phyloP scores from a whole-genome alignment of 2,113 vertebrate species.

The Bostrychus sinensis region DNA sequence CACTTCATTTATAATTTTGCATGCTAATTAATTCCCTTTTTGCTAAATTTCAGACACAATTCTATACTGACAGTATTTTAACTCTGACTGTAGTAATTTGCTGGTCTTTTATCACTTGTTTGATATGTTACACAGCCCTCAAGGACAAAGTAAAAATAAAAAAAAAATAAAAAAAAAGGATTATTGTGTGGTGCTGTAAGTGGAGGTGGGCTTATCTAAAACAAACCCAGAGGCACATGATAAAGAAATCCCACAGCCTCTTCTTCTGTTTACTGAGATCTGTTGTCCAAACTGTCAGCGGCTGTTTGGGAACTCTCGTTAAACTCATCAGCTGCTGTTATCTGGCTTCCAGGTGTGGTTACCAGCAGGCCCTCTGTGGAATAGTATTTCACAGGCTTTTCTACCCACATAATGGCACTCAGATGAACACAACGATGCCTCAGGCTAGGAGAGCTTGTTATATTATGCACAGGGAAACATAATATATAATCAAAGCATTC shows the following conservation, averaged over 20 bases:
- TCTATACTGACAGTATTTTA: not conserved
- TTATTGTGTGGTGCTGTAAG: slow-evolving; percentile 19
- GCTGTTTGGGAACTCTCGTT: slow-evolving; percentile 45
- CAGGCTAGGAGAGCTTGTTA: slow-evolving; percentile 29
- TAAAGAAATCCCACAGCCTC: slow-evolving; percentile 33
- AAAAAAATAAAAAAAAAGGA: slow-evolving; percentile 3
- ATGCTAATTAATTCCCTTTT: not conserved
- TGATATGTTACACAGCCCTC: slow-evolving; percentile 15
- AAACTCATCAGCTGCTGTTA: slow-evolving; percentile 40
- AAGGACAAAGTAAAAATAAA: slow-evolving; percentile 22
- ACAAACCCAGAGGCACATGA: slow-evolving; percentile 51
- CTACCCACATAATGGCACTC: slow-evolving; percentile 46
- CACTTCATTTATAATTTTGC: not conserved
- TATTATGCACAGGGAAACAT: slow-evolving; percentile 16
- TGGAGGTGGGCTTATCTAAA: slow-evolving; percentile 48
- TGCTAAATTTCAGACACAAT: not conserved
- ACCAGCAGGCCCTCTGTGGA: slow-evolving; percentile 19
- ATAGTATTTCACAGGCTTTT: slow-evolving; percentile 51
- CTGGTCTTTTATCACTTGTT: not conserved
- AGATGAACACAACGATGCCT: slow-evolving; percentile 32
- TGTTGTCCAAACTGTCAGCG: slow-evolving; percentile 46
- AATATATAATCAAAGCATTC: slow-evolving; percentile 56
- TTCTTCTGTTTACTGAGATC: slow-evolving; percentile 45
- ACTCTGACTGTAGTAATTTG: not conserved
- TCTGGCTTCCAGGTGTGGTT: slow-evolving; percentile 59